Evolutionary conservation across 2,888 invertebrate species (phyloP).

Genomic region (Colostygia pectinataria): DNA sequence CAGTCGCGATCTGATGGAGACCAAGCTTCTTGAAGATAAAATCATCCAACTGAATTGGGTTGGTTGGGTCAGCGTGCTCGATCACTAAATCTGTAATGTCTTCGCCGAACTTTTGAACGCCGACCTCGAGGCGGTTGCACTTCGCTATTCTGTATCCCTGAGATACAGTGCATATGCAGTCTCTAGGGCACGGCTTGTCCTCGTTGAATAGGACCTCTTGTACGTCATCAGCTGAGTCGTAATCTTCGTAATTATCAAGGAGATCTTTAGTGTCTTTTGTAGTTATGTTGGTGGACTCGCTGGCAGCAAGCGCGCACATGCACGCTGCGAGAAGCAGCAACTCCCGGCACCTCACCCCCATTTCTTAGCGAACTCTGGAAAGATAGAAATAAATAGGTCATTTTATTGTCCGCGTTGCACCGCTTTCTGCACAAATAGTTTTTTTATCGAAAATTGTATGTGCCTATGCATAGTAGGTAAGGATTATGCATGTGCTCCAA

Average conservation of each 20-base stretch:
- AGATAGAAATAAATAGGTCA: constrained; percentile 37
- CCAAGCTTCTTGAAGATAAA: constrained; percentile 85
- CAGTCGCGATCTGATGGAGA: constrained; percentile 85
- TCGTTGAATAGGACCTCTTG: constrained; percentile 77
- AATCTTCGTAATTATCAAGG: constrained; percentile 70
- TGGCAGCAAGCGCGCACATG: constrained; percentile 67
- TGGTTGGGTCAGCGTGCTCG: constrained; percentile 83
- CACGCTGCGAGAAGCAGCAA: constrained; percentile 77
- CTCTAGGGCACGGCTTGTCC: constrained; percentile 83
- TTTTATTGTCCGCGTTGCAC: background rate
- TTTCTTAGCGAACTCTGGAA: constrained; percentile 79
- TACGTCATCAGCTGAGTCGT: constrained; percentile 67
- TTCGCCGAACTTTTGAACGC: constrained; percentile 86
- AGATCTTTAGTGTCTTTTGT: constrained; percentile 60
- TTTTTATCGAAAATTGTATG: no score
- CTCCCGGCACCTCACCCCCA: constrained; percentile 79
- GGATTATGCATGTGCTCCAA: no score
- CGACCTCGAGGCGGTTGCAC: constrained; percentile 86
- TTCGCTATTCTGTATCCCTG: constrained; percentile 85
- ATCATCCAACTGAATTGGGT: constrained; percentile 83
- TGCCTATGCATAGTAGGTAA: no score
- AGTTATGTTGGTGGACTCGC: constrained; percentile 65
- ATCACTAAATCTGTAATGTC: constrained; percentile 87
- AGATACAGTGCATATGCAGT: constrained; percentile 84
- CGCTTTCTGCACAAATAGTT: no score